phyloP scores from a whole-genome alignment of 2,797 vertebrate genomes.

The Sebastes steindachneri region DNA sequence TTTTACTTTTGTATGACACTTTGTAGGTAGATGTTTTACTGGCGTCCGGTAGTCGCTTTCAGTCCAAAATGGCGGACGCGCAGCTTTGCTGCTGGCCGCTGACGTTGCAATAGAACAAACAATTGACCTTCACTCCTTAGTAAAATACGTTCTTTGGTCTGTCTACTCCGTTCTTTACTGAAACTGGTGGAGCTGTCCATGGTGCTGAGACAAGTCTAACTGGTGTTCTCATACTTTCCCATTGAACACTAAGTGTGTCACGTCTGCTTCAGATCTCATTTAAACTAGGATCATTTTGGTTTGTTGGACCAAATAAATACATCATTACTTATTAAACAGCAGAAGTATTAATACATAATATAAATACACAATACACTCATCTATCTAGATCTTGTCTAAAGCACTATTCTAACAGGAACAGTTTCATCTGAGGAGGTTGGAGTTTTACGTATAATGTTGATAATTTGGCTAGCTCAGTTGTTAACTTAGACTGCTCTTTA shows the following conservation, averaged over 20 bases:
- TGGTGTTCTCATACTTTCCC: neutral
- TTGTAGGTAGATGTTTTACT: rapidly evolving
- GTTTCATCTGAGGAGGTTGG: rapidly evolving
- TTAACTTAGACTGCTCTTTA: neutral
- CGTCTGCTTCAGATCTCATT: neutral
- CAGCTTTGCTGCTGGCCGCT: too few relatives aligned
- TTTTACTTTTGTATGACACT: rapidly evolving
- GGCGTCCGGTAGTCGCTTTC: too few relatives aligned
- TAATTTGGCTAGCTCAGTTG: neutral
- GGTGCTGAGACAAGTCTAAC: neutral
- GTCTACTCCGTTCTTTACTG: too few relatives aligned
- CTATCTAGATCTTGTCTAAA: neutral
- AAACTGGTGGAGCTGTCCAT: neutral
- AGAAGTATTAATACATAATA: neutral
- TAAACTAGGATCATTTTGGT: neutral
- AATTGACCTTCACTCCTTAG: too few relatives aligned
- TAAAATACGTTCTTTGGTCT: too few relatives aligned
- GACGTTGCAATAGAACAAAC: too few relatives aligned
- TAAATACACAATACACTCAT: neutral
- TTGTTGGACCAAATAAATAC: neutral
- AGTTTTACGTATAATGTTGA: neutral
- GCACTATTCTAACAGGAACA: neutral
- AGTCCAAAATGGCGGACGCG: too few relatives aligned
- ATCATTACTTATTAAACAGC: neutral
- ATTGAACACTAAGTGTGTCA: neutral